Evolutionary conservation across 2,888 invertebrate genomes (phyloP), one percentile per base, ranked within the genome.

Genomic region (Piscicola geometra): DNA sequence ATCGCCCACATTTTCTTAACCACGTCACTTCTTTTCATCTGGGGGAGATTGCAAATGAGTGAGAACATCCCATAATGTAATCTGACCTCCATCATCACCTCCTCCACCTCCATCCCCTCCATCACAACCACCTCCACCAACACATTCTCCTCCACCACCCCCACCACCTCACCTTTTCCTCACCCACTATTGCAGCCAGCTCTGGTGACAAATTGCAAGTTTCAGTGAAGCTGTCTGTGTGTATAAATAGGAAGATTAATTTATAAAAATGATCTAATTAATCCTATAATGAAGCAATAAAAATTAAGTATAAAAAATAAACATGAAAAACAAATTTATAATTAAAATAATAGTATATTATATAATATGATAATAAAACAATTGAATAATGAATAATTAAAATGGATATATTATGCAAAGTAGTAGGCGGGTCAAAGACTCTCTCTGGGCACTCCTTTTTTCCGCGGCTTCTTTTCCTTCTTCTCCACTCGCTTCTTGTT

Each of bases 181-280:
- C 89, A 0, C 95, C 95, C 83, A 96, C 90, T 0, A 94, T 88
- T 0, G 90, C 91, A 0, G 93, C 90, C 66, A 96, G 87, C 77
- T 92, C 92, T 0, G 93, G 91, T 0, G 94, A 93, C 41, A 96
- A 88, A 76, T 90, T 91, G 86, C 92, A 91, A 2, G 92, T 89
- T 79, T 91, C 90, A 0, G 93, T 93, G 87, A 94, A 95, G 5
- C 93, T 66, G 71, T 74, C 93, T 66, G 80, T 80, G 41, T 5
- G n/a, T n/a, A n/a, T n/a, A n/a, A n/a, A n/a, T n/a, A n/a, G n/a
- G n/a, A n/a, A n/a, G n/a, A n/a, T 41, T 15, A 41, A 41, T 15
- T 5, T 41, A 9, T 15, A 41, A 41, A 5, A 41, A 41, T 15
- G 9, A 41, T 9, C 9, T 41, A 41, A 41, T 41, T 41, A 41